Conservation (phyloP, 2,797 vertebrate species). For the Spinus pinus region DNA sequence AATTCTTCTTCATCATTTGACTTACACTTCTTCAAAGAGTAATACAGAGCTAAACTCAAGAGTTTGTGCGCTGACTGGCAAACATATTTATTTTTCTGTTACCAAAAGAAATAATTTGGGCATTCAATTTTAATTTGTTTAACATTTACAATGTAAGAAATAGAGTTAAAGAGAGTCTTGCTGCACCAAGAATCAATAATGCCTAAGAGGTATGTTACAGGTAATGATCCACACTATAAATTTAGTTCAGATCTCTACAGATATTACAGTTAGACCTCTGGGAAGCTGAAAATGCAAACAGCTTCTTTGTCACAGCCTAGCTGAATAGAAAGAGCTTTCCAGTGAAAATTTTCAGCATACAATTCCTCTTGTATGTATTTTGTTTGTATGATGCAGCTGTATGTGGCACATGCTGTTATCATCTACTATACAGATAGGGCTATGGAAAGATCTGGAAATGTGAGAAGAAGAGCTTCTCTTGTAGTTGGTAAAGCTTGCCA, state of each 20-base stretch:
- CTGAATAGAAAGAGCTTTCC: not conserved
- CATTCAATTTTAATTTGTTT: not conserved
- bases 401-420: not conserved
- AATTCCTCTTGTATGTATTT: not conserved
- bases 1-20: not conserved
- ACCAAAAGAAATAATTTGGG: not conserved
- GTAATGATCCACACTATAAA: not conserved
- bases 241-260: not conserved
- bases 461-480: constrained; percentile 15
- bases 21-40: not conserved
- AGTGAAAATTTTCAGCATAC: not conserved
- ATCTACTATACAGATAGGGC: not conserved
- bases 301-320: not conserved
- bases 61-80: not conserved
- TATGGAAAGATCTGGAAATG: constrained; percentile 17
- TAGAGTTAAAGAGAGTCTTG: not conserved
- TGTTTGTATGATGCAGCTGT: not conserved
- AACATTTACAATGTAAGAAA: not conserved
- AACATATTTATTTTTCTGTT: not conserved
- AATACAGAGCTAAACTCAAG: not conserved
- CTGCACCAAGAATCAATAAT: not conserved
- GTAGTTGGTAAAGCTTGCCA: not conserved
- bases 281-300: not conserved
- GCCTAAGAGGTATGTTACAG: not conserved
- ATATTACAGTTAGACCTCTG: not conserved